Evolutionary conservation across 2,888 invertebrate genomes (phyloP).

Genomic region (Alcis repandata): DNA sequence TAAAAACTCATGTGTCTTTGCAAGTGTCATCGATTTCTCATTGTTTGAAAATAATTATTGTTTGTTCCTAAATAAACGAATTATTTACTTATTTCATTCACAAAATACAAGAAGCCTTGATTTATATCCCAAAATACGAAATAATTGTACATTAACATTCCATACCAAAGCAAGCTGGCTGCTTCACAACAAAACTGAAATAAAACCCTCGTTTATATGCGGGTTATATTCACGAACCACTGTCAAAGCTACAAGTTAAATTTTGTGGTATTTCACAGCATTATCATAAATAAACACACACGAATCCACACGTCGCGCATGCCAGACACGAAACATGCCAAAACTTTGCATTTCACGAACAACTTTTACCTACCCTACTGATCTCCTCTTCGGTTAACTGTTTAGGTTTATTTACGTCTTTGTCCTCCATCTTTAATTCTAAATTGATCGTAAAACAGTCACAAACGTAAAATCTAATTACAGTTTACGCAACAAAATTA

Average conservation of each 20-base stretch:
- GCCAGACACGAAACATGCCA: constrained; percentile 21
- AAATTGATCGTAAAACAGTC: constrained; percentile 26
- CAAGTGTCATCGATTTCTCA: too few relatives aligned
- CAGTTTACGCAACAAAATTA: constrained; percentile 51
- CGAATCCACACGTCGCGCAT: constrained; percentile 31
- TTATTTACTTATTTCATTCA: too few relatives aligned
- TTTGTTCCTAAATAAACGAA: too few relatives aligned
- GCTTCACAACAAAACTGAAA: constrained; percentile 9
- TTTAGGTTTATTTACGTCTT: constrained; percentile 64
- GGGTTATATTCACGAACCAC: constrained; percentile 14
- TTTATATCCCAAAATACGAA: constrained; percentile 1
- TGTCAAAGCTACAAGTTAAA: constrained; percentile 20
- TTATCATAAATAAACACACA: constrained; percentile 37
- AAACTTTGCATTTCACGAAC: constrained; percentile 27
- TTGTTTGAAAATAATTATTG: too few relatives aligned
- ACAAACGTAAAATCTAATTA: constrained; percentile 48
- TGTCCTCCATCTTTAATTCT: constrained; percentile 61
- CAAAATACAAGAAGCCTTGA: not conserved
- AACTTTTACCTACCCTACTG: constrained; percentile 68
- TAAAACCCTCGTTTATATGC: constrained; percentile 14
- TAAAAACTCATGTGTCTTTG: too few relatives aligned
- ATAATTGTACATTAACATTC: constrained; percentile 11
- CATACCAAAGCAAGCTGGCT: constrained; percentile 4
- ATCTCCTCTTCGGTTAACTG: constrained; percentile 80
- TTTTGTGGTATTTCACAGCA: constrained; percentile 32